These are phyloP conservation scores for Pristionchus japonicus DNA, from an alignment of 2,888 invertebrate genomes.

Conservation along the genomic window DNA sequence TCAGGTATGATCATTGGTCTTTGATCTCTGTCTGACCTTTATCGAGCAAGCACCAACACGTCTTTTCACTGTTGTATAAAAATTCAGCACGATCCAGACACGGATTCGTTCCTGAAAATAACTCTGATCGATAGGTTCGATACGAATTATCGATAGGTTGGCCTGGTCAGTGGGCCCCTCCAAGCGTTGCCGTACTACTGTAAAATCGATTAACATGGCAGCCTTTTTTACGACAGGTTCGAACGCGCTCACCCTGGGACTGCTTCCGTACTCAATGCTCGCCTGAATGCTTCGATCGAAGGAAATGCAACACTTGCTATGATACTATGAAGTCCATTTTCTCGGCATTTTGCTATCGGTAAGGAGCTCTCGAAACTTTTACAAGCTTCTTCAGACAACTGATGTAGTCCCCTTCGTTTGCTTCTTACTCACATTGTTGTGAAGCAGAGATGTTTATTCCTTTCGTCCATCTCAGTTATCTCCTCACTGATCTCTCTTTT, in stretches of 20 bases:
- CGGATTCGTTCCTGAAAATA: too few relatives aligned
- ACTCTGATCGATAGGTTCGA: too few relatives aligned
- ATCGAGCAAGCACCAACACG: too few relatives aligned
- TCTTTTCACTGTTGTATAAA: too few relatives aligned
- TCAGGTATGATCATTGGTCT: slow-evolving; percentile 29
- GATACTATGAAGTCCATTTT: slow-evolving; percentile 42
- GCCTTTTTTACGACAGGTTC: too few relatives aligned
- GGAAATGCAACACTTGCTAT: slow-evolving; percentile 33
- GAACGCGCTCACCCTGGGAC: slow-evolving; percentile 40
- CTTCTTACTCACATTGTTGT: background rate
- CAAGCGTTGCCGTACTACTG: too few relatives aligned
- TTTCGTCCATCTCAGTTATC: background rate
- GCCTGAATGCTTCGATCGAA: slow-evolving; percentile 16
- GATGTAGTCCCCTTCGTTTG: background rate
- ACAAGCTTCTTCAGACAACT: too few relatives aligned
- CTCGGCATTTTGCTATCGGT: slow-evolving; percentile 39
- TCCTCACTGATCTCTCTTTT: background rate
- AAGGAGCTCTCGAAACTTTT: too few relatives aligned
- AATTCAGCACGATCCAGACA: too few relatives aligned
- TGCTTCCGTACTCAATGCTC: slow-evolving; percentile 41
- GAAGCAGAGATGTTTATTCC: background rate
- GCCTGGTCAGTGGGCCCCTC: too few relatives aligned
- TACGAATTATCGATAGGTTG: too few relatives aligned
- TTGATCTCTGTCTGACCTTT: background rate
- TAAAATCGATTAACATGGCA: too few relatives aligned